These are phyloP conservation scores for Phocides pigmalion DNA, from an alignment of 1,140 invertebrate species.

Conservation along the genomic window DNA sequence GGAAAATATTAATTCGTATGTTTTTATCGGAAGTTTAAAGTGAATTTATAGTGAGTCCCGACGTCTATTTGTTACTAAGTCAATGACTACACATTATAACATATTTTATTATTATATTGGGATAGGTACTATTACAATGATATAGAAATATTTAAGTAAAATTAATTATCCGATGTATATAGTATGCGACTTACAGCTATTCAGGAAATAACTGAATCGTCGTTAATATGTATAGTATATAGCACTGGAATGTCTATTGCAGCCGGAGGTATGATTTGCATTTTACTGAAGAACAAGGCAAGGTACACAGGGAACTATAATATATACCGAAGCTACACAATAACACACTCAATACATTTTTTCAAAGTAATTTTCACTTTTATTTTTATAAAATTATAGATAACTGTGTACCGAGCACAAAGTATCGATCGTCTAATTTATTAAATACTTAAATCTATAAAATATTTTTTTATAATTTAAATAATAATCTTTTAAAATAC, in stretches of 20 bases:
- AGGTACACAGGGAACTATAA: not conserved
- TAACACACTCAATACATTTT: too few species aligned
- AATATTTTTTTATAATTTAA: slow-evolving; percentile 45
- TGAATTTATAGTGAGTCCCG: too few species aligned
- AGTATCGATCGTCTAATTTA: slow-evolving; percentile 11
- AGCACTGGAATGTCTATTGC: slow-evolving; percentile 54
- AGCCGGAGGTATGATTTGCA: slow-evolving; percentile 1
- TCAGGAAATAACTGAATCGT: slow-evolving; percentile 3
- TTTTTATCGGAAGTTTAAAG: too few species aligned
- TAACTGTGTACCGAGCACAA: not conserved
- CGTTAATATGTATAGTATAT: slow-evolving; percentile 7
- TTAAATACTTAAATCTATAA: slow-evolving; percentile 31
- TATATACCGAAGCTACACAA: not conserved
- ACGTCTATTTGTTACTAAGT: too few species aligned
- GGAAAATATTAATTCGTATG: too few species aligned
- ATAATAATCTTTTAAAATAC: slow-evolving; percentile 43
- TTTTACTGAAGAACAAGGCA: slow-evolving; percentile 13
- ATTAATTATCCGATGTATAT: not conserved
- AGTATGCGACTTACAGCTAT: not conserved
- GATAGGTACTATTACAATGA: slow-evolving; percentile 48
- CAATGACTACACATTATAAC: too few species aligned
- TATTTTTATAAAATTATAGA: too few species aligned
- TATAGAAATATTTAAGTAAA: slow-evolving; percentile 7
- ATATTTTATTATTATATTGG: slow-evolving; percentile 46
- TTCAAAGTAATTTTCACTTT: too few species aligned